Evolutionary conservation across 2,797 vertebrate genomes (phyloP).

Genomic region (Kryptolebias ocellatus): DNA sequence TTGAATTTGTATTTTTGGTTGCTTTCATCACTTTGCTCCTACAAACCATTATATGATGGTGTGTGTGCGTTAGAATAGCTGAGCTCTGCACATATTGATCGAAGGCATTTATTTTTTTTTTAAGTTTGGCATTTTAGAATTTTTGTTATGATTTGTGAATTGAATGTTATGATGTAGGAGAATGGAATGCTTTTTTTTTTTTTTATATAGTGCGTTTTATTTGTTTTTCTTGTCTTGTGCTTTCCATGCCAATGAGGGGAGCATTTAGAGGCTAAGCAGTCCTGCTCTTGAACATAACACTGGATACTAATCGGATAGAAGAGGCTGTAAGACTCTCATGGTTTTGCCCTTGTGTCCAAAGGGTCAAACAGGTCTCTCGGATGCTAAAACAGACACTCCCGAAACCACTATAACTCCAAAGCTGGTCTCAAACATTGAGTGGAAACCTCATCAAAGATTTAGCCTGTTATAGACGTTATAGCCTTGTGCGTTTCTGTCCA

Average conservation of each 20-base stretch:
- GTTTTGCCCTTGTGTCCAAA: constrained; percentile 13
- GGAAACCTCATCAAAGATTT: constrained; percentile 20
- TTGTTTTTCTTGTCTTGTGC: constrained; percentile 31
- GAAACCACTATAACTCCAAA: constrained; percentile 16
- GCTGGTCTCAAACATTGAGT: constrained; percentile 25
- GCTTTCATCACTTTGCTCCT: constrained; percentile 24
- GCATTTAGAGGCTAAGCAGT: constrained; percentile 46
- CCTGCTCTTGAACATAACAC: constrained; percentile 28
- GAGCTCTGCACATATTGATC: constrained; percentile 27
- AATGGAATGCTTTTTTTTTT: constrained; percentile 38
- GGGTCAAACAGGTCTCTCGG: constrained; percentile 1
- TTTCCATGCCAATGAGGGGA: constrained; percentile 54
- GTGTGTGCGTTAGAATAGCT: constrained; percentile 53
- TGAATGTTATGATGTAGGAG: constrained; percentile 49
- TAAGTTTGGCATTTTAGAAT: constrained; percentile 58
- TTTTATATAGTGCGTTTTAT: constrained; percentile 20
- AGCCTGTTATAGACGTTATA: constrained; percentile 2
- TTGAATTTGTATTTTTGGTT: constrained; percentile 28
- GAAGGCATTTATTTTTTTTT: constrained; percentile 26
- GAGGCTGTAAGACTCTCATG: constrained; percentile 6
- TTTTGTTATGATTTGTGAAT: constrained; percentile 32
- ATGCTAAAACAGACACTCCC: constrained; percentile 34
- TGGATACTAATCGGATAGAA: constrained; percentile 29
- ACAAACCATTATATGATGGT: constrained; percentile 16
- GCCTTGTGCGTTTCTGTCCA: constrained; percentile 20